Evolutionary conservation across 2,113 vertebrate species (phyloP), one percentile per base, ranked within the genome.

Genomic region (Chauna torquata): DNA sequence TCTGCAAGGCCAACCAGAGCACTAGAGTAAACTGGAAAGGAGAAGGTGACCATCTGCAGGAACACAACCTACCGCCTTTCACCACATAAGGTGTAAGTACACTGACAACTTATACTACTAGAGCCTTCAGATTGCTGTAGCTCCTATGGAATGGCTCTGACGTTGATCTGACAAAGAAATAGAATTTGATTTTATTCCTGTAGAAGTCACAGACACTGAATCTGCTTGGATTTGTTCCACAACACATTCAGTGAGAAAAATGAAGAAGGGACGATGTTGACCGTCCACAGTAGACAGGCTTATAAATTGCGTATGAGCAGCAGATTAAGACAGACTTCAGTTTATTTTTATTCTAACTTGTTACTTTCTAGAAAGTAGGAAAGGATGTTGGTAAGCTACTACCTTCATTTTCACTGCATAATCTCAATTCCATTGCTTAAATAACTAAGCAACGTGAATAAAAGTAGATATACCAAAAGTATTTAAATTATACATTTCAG

Each of bases 21-120:
- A 23, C 16, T 6, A 12, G 22, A 58, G 14, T 27, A 18, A 34
- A 32, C 17, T 28, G n/a, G 47, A 42, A 88, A 61, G 54, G 52
- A 64, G 52, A 77, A 58, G 22, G 38, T n/a, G 24, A 82, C 38
- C 42, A 61, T 23, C 15, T 49, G 65, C 59, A 62, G n/a, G 45
- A 58, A 50, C 59, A 81, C 40, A 52, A 42, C 54, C 27, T 57
- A 4, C 65, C 77, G 69, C 20, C 36, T 44, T 54, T 74, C 71
- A 75, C 14, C 57, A 76, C 40, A 57, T 16, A 90, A 45, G 58
- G 24, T 40, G 34, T 25, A 75, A 69, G 50, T 9, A 42, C 64
- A 59, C 3, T 1, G 1, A 22, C 28, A 62, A 3, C 1, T 42
- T 27, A 2, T 10, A 22, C 38, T 65, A 24, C 34, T 22, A 24